Conservation (phyloP, 2,888 invertebrate genomes). For the Julus scandinavius region DNA sequence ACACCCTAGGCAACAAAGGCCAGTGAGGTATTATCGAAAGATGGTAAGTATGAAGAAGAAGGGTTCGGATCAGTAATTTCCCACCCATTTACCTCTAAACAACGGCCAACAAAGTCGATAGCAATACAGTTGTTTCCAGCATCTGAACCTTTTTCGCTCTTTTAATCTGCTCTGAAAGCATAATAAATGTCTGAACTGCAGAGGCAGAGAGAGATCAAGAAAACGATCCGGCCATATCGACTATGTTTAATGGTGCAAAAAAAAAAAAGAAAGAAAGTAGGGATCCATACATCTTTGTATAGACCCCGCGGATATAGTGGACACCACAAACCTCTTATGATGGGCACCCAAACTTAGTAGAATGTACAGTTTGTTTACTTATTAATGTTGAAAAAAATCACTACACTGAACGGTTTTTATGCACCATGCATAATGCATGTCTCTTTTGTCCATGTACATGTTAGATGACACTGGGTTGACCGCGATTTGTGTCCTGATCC, state of each 20-base stretch:
- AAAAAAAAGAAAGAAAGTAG: neutral
- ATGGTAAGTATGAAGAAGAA: too few relatives aligned
- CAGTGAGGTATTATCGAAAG: too few relatives aligned
- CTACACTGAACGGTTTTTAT: too few relatives aligned
- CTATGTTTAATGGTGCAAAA: conserved; percentile 16
- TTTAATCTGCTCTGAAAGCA: conserved; percentile 33
- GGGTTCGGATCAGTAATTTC: too few relatives aligned
- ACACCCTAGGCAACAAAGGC: too few relatives aligned
- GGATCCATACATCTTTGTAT: neutral
- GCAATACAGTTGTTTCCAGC: conserved; percentile 2
- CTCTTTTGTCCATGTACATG: too few relatives aligned
- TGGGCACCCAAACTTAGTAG: neutral
- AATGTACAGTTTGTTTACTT: too few relatives aligned
- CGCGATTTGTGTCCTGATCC: too few relatives aligned
- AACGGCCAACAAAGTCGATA: neutral
- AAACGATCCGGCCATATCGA: conserved; percentile 26
- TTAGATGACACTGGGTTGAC: too few relatives aligned
- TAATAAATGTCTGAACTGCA: conserved; percentile 25
- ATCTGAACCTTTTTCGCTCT: conserved; percentile 25
- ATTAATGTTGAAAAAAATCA: too few relatives aligned
- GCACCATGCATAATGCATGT: too few relatives aligned
- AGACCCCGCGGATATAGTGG: neutral
- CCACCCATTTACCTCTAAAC: too few relatives aligned
- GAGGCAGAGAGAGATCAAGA: conserved; percentile 31
- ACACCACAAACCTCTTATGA: neutral